Evolutionary conservation across 2,797 vertebrate genomes (phyloP).

Genomic region (Acipenser oxyrinchus): DNA sequence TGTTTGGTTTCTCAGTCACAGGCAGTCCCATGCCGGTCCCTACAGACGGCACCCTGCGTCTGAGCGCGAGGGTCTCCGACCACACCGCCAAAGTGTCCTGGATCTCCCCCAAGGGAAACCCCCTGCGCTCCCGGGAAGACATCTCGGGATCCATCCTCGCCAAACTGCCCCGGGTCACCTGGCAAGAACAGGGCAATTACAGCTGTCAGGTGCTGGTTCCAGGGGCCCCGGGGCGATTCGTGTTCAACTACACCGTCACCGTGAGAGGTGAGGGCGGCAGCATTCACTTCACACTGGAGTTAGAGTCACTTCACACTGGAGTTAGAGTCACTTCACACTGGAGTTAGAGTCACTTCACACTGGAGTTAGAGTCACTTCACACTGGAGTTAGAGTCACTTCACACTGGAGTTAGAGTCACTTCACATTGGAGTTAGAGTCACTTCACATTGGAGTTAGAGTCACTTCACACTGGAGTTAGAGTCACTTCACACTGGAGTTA

Average conservation of each 20-base stretch:
- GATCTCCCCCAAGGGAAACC: constrained; percentile 33
- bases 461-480: too few species aligned
- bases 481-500: too few species aligned
- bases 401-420: too few species aligned
- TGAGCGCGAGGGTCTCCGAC: constrained; percentile 38
- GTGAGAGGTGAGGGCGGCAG: constrained; percentile 47
- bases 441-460: too few species aligned
- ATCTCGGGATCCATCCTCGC: constrained; percentile 29
- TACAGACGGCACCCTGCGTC: constrained; percentile 39
- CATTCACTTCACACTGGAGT: too few species aligned
- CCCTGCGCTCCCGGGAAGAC: constrained; percentile 33
- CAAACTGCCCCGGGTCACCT: constrained; percentile 47
- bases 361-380: too few species aligned
- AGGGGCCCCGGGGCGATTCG: constrained; percentile 15
- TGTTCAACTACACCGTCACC: constrained; percentile 33
- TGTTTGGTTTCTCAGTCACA: neutral
- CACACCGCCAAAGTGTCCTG: constrained; percentile 40
- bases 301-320: too few species aligned
- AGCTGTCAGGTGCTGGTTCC: constrained; percentile 36
- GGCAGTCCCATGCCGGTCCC: constrained; percentile 23
- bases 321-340: too few species aligned
- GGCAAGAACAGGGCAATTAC: constrained; percentile 43
- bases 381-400: too few species aligned
- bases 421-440: too few species aligned
- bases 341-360: too few species aligned